Percentiles rank a stretch among this genome's conserved stretches.
These are phyloP conservation scores for Drosophila sulfurigaster DNA, from an alignment of 1,140 invertebrate genomes.

Conservation along the genomic window DNA sequence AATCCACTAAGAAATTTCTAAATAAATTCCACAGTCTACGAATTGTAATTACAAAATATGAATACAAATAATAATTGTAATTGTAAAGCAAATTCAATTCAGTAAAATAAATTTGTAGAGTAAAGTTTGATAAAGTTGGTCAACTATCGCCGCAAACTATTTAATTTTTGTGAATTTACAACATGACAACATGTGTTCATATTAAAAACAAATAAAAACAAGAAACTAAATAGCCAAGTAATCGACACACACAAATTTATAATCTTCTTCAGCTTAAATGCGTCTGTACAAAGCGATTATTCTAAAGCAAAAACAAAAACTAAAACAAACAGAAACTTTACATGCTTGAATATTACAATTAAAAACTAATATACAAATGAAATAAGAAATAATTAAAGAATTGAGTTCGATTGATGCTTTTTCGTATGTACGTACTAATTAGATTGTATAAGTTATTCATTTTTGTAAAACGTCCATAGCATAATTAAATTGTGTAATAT, in stretches of 20 bases:
- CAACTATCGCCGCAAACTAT: conserved; percentile 19
- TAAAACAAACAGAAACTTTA: conserved; percentile 11
- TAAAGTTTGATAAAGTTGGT: not conserved
- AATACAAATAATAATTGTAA: too few species aligned
- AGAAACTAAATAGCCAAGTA: conserved; percentile 15
- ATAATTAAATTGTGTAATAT: conserved; percentile 62
- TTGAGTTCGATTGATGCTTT: conserved; percentile 29
- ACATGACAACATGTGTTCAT: conserved; percentile 43
- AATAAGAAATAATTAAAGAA: conserved; percentile 1
- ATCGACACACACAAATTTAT: not conserved
- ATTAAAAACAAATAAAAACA: conserved; percentile 7
- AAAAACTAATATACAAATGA: not conserved
- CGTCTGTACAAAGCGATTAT: conserved; percentile 35
- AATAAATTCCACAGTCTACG: too few species aligned
- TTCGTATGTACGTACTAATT: conserved; percentile 32
- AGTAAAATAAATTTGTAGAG: not conserved
- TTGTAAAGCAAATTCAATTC: too few species aligned
- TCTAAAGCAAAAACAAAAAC: conserved; percentile 8
- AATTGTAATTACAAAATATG: too few species aligned
- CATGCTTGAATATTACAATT: conserved; percentile 15
- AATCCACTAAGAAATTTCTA: too few species aligned
- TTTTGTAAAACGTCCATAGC: conserved; percentile 67
- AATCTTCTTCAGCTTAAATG: conserved; percentile 21
- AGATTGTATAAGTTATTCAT: conserved; percentile 37
- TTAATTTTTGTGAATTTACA: conserved; percentile 43